A percentile compares a stretch with the other conserved stretches of the same genome.
Conservation (phyloP, 1,140 invertebrate genomes). For the Leguminivora glycinivorella region DNA sequence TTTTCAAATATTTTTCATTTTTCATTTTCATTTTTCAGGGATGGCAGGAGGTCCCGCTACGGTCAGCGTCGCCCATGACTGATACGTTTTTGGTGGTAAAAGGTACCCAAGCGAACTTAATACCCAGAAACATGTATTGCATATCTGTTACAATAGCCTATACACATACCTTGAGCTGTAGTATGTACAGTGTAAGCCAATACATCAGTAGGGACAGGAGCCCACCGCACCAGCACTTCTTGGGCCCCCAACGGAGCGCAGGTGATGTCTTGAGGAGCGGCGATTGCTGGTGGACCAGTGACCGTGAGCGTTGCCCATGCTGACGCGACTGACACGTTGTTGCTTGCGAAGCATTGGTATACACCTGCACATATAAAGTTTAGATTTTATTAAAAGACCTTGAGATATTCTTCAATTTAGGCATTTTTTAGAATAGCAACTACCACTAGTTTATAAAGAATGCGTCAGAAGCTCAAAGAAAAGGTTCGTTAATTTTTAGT, state of each 20-base stretch:
- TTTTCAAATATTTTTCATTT: too few relatives aligned
- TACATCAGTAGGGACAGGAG: slow-evolving; percentile 34
- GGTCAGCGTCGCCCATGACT: too few relatives aligned
- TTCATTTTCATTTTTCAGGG: too few relatives aligned
- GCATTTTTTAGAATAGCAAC: neutral
- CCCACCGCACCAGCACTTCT: slow-evolving; percentile 52
- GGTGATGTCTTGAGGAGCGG: slow-evolving; percentile 45
- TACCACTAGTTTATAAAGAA: too few relatives aligned
- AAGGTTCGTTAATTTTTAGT: neutral
- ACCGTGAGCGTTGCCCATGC: slow-evolving; percentile 60
- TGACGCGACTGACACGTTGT: slow-evolving; percentile 34
- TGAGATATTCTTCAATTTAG: neutral
- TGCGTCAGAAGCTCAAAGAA: neutral
- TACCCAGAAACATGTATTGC: neutral
- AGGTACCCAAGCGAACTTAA: too few relatives aligned
- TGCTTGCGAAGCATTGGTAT: slow-evolving; percentile 70
- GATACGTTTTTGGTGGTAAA: too few relatives aligned
- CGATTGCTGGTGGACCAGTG: slow-evolving; percentile 46
- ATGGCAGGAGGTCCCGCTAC: too few relatives aligned
- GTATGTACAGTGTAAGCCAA: slow-evolving; percentile 61
- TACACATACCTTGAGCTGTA: slow-evolving; percentile 39
- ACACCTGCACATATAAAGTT: slow-evolving; percentile 46
- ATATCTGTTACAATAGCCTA: neutral
- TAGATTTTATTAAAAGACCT: neutral
- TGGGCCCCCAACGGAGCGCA: slow-evolving; percentile 50